Evolutionary conservation across 2,888 invertebrate species (phyloP).

Genomic region (Drosophila quinaria): DNA sequence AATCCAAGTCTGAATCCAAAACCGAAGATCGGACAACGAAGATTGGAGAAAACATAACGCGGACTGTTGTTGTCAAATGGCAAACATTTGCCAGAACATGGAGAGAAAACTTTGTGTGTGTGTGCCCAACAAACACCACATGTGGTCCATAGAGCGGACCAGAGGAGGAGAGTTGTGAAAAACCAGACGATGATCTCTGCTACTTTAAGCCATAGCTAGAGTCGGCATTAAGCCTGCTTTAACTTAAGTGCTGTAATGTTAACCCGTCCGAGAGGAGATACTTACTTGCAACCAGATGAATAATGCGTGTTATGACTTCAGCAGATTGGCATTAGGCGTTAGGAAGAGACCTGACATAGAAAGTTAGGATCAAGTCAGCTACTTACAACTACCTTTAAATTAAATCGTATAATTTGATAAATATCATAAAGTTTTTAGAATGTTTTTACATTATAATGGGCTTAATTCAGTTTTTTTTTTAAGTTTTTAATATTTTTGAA

Average conservation of each 20-base stretch:
- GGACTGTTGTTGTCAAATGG: conserved; percentile 60
- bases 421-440: not conserved
- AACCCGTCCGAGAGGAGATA: conserved; percentile 41
- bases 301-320: conserved; percentile 65
- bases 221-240: conserved; percentile 60
- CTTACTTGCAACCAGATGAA: conserved; percentile 31
- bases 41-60: conserved; percentile 56
- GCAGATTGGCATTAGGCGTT: conserved; percentile 49
- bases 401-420: not conserved
- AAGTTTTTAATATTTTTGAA: too few species aligned
- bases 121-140: conserved; percentile 80
- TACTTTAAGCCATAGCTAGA: conserved; percentile 57
- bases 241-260: conserved; percentile 69
- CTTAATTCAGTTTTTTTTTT: too few species aligned
- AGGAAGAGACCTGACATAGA: conserved; percentile 3
- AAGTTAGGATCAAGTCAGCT: conserved; percentile 7
- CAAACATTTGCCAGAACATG: conserved; percentile 74
- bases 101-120: conserved; percentile 58
- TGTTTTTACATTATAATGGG: too few species aligned
- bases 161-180: conserved; percentile 3
- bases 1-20: conserved; percentile 25
- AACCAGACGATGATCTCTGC: conserved; percentile 51
- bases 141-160: conserved; percentile 59
- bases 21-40: conserved; percentile 52
- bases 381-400: not conserved